Evolutionary conservation across 2,113 vertebrate genomes (phyloP).

Genomic region (Chaetops frenatus): DNA sequence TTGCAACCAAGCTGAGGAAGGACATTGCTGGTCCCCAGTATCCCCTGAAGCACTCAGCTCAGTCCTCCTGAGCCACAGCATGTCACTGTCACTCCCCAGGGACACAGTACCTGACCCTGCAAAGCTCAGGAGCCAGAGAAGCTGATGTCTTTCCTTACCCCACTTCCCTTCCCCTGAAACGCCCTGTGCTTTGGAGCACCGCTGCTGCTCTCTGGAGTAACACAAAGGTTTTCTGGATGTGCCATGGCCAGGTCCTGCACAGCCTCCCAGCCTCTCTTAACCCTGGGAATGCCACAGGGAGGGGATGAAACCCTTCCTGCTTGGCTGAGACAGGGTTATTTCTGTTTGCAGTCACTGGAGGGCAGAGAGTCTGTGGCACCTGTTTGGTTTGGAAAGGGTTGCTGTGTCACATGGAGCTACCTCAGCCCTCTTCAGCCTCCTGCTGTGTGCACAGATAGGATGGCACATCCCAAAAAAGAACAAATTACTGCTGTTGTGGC

Average conservation of each 20-base stretch:
- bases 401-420: not conserved
- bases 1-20: too few relatives aligned
- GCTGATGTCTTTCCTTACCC: not conserved
- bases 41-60: not conserved
- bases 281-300: not conserved
- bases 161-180: not conserved
- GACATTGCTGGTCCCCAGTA: accelerated
- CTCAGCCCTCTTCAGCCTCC: not conserved
- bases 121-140: not conserved
- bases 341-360: not conserved
- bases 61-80: not conserved
- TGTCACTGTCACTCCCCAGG: accelerated
- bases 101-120: accelerated
- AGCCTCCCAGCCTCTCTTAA: not conserved
- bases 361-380: not conserved
- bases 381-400: not conserved
- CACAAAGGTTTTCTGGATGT: not conserved
- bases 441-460: not conserved
- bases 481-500: not conserved
- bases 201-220: not conserved
- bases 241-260: not conserved
- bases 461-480: not conserved
- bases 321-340: accelerated
- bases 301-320: not conserved
- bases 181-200: not conserved